Conservation (phyloP, 1,140 invertebrate species). For the Calliphora vicina region DNA sequence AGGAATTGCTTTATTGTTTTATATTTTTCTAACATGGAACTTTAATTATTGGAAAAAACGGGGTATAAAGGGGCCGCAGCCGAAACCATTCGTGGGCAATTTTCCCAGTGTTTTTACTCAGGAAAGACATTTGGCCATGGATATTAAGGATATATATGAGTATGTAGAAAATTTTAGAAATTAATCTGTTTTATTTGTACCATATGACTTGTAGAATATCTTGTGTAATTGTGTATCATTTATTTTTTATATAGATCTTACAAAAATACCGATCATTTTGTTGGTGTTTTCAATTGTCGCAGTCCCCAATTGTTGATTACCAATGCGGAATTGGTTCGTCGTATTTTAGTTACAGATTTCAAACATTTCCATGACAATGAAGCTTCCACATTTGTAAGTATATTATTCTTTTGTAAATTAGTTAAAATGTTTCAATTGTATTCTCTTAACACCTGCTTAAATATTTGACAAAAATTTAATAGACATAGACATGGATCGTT, state of each 20-base stretch:
- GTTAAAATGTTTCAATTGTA: too few relatives aligned
- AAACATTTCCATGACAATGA: slow-evolving; percentile 63
- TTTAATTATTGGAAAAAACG: slow-evolving; percentile 58
- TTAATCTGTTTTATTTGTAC: neutral
- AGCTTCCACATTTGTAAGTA: slow-evolving; percentile 31
- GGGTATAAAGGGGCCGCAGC: slow-evolving; percentile 53
- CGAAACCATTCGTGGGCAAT: slow-evolving; percentile 51
- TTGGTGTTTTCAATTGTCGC: slow-evolving; percentile 51
- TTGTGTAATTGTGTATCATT: neutral
- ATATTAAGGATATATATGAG: slow-evolving; percentile 51
- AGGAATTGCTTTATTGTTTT: slow-evolving; percentile 40
- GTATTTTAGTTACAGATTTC: slow-evolving; percentile 66
- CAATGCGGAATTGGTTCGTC: slow-evolving; percentile 64
- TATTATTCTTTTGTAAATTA: neutral
- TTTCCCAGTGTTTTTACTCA: slow-evolving; percentile 47
- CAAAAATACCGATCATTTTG: slow-evolving; percentile 50
- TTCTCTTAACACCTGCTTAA: too few relatives aligned
- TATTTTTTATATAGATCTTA: slow-evolving; percentile 44
- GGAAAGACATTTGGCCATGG: slow-evolving; percentile 46
- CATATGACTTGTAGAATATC: neutral
- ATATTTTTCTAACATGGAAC: slow-evolving; percentile 56
- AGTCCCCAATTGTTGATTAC: slow-evolving; percentile 62
- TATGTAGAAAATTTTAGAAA: slow-evolving; percentile 34
- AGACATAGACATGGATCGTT: too few relatives aligned
- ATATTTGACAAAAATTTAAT: too few relatives aligned